These are phyloP conservation scores for Sigmodon hispidus DNA, from an alignment of 2,113 vertebrate species.

Conservation along the genomic window DNA sequence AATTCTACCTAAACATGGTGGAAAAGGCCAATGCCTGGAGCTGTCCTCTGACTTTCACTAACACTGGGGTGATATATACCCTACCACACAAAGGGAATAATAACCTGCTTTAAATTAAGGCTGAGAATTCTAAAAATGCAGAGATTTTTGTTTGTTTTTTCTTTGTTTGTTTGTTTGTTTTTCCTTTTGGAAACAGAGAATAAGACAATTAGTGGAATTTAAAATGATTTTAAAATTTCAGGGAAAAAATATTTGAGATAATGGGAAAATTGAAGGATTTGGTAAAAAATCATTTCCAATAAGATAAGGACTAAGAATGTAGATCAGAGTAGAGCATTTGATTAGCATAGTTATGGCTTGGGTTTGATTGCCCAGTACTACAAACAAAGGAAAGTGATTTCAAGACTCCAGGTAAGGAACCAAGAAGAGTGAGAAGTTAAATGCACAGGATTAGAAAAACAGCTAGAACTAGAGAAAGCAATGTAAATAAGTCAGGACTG, in stretches of 20 bases:
- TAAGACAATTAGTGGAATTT: not conserved
- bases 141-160: not conserved
- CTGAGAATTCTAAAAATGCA: not conserved
- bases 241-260: not conserved
- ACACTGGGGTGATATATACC: not conserved
- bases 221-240: not conserved
- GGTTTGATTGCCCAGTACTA: not conserved
- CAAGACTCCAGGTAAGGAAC: not conserved
- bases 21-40: too few species aligned
- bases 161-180: not conserved
- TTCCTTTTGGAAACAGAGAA: constrained; percentile 17
- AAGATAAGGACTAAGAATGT: not conserved
- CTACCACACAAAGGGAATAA: not conserved
- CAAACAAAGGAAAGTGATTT: not conserved
- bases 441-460: not conserved
- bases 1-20: not conserved
- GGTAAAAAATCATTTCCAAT: not conserved
- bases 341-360: not conserved
- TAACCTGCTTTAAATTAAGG: constrained; percentile 29
- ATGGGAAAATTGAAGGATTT: not conserved
- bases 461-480: not conserved
- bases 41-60: not conserved
- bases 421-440: not conserved
- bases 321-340: not conserved
- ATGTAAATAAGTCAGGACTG: not conserved